Conservation (phyloP, 2,888 invertebrate species). For the Papilio protenor region DNA sequence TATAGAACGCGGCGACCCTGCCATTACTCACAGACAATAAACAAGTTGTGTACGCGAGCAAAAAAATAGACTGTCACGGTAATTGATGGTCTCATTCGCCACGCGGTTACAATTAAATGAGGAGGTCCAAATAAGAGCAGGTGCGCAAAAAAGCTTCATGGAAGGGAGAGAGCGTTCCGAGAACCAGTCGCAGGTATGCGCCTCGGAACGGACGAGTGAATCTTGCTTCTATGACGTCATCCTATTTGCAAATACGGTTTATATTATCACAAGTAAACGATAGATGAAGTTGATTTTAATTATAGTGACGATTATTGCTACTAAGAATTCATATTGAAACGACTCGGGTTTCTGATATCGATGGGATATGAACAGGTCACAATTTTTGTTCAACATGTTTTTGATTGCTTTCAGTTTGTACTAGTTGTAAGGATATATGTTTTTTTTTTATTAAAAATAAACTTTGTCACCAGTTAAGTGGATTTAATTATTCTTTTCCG, state of each 20-base stretch:
- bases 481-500: not conserved
- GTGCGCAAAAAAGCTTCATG: slow-evolving; percentile 68
- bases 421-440: too few relatives aligned
- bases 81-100: slow-evolving; percentile 70
- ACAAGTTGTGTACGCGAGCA: slow-evolving; percentile 48
- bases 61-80: slow-evolving; percentile 64
- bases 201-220: slow-evolving; percentile 51
- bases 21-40: slow-evolving; percentile 49
- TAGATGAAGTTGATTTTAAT: not conserved
- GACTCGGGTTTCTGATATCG: not conserved
- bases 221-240: slow-evolving; percentile 67
- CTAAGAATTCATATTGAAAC: too few relatives aligned
- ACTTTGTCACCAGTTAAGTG: not conserved
- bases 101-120: slow-evolving; percentile 66
- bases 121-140: slow-evolving; percentile 69
- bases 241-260: slow-evolving; percentile 50
- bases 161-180: slow-evolving; percentile 69
- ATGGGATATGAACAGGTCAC: too few relatives aligned
- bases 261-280: not conserved
- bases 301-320: not conserved
- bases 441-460: too few relatives aligned
- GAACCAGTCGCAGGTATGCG: slow-evolving; percentile 64
- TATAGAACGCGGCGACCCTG: slow-evolving; percentile 45
- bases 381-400: too few relatives aligned
- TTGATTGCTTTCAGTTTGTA: too few relatives aligned